A percentile compares a stretch with the other conserved stretches of the same genome.
Evolutionary conservation across 2,113 vertebrate genomes (phyloP).

Genomic region (Probosciger aterrimus): DNA sequence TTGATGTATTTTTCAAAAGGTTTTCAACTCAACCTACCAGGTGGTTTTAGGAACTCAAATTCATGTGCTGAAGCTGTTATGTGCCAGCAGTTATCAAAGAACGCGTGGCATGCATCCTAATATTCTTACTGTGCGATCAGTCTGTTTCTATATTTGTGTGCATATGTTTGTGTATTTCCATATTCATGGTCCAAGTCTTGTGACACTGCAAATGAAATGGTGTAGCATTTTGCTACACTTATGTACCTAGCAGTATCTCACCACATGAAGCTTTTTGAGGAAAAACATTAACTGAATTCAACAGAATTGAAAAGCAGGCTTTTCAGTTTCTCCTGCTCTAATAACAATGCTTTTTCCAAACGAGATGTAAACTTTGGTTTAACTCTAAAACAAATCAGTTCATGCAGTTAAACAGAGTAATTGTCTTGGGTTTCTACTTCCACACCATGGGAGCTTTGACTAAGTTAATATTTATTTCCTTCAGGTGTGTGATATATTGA

Average conservation of each 20-base stretch:
- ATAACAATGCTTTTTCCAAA: background rate
- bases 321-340: background rate
- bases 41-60: constrained; percentile 46
- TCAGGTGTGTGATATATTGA: background rate
- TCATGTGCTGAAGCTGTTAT: background rate
- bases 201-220: background rate
- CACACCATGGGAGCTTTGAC: background rate
- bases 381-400: background rate
- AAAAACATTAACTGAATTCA: background rate
- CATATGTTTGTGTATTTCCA: background rate
- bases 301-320: background rate
- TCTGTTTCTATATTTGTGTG: background rate
- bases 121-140: background rate
- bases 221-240: background rate
- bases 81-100: constrained; percentile 44
- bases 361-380: background rate
- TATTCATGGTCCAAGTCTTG: background rate
- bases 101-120: background rate
- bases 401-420: background rate
- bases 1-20: constrained; percentile 67
- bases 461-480: background rate
- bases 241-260: background rate
- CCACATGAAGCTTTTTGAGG: background rate
- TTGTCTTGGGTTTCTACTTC: background rate
- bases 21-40: constrained; percentile 49